A percentile compares a stretch with the other conserved stretches of the same genome.
Evolutionary conservation across 2,113 vertebrate genomes (phyloP).

Genomic region (Cebus imitator): DNA sequence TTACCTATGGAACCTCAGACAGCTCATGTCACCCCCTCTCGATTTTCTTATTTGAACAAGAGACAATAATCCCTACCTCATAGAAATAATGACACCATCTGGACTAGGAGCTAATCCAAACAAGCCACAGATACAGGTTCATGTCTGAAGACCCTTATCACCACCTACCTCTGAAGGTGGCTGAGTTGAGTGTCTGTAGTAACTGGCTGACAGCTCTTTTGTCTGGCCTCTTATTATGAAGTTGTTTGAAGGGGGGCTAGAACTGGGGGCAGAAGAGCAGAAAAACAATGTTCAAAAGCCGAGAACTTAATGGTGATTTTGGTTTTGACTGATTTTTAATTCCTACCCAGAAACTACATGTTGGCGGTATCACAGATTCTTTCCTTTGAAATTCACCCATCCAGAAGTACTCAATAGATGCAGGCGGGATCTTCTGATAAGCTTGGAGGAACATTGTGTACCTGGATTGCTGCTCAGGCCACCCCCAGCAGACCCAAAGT

Average conservation of each 20-base stretch:
- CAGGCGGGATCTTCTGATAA: not conserved
- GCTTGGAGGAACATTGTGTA: not conserved
- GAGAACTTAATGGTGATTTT: not conserved
- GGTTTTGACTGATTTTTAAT: not conserved
- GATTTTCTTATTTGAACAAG: not conserved
- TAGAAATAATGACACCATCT: not conserved
- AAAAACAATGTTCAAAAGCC: not conserved
- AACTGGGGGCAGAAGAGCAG: not conserved
- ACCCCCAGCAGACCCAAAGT: not conserved
- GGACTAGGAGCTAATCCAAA: not conserved
- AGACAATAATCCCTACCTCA: not conserved
- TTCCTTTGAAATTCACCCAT: not conserved
- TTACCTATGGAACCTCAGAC: not conserved
- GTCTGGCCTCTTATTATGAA: not conserved
- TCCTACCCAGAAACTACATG: not conserved
- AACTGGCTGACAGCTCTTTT: not conserved
- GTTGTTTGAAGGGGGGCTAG: not conserved
- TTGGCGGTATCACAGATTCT: not conserved
- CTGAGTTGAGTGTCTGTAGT: not conserved
- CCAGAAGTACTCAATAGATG: not conserved
- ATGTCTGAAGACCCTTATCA: not conserved
- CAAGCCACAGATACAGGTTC: not conserved
- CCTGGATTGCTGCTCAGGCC: not conserved
- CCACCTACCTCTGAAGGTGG: conserved; percentile 29
- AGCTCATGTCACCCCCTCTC: not conserved